These are phyloP conservation scores for Crioceris asparagi DNA, from an alignment of 2,888 invertebrate genomes.

Conservation along the genomic window DNA sequence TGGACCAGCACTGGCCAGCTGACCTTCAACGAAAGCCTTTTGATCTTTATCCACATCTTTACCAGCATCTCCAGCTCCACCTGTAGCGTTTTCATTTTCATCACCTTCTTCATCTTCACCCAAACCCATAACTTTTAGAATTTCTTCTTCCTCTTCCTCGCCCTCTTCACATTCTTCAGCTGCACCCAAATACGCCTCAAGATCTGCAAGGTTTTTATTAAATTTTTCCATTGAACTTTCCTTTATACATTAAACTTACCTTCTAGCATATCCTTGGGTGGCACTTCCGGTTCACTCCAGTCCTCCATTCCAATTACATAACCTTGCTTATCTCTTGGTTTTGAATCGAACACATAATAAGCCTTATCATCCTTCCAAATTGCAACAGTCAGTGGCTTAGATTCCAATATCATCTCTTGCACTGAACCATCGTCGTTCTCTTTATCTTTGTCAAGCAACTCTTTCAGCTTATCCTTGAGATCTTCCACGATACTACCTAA, in stretches of 20 bases:
- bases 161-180: conserved; percentile 4
- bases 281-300: conserved; percentile 24
- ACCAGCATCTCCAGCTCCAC: background rate
- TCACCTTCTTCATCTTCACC: conserved; percentile 10
- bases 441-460: conserved; percentile 16
- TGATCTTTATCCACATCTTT: background rate
- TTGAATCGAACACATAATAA: conserved; percentile 33
- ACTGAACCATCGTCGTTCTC: conserved; percentile 14
- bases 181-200: background rate
- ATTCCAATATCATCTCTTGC: conserved; percentile 25
- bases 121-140: background rate
- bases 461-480: conserved; percentile 17
- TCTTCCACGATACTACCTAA: conserved; percentile 20
- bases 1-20: background rate
- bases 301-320: conserved; percentile 30
- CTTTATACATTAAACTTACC: too few species aligned
- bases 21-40: conserved; percentile 1
- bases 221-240: too few species aligned
- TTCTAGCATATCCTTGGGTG: background rate
- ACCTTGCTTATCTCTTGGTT: conserved; percentile 30
- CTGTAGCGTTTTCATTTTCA: background rate
- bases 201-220: too few species aligned
- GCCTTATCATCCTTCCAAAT: conserved; percentile 31
- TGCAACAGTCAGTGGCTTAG: conserved; percentile 26
- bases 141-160: conserved; percentile 7